Conservation (phyloP, 2,113 vertebrate species). For the Budorcas taxicolor region DNA sequence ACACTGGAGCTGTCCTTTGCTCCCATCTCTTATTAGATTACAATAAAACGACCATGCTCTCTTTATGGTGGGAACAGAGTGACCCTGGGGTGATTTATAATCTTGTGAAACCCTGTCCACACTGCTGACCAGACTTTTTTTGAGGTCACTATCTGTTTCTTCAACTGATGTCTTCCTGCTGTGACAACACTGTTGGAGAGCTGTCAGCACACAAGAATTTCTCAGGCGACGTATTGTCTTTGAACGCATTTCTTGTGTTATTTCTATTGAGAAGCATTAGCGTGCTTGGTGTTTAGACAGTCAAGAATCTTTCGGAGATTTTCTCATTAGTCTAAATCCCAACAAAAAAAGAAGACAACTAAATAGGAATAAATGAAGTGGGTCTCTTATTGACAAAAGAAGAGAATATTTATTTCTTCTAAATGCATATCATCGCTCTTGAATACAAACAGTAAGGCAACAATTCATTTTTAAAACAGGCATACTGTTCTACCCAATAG, state of each 20-base stretch:
- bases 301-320: conserved; percentile 74
- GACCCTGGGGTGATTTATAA: conserved; percentile 95
- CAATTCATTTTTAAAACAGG: conserved; percentile 31
- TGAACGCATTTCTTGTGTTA: conserved; percentile 78
- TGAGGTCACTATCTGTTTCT: conserved; percentile 91
- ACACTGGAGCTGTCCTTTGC: conserved; percentile 89
- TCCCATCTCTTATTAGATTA: conserved; percentile 93
- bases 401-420: conserved; percentile 67
- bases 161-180: conserved; percentile 96
- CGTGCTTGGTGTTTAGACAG: conserved; percentile 78
- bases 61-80: conserved; percentile 91
- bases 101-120: conserved; percentile 91
- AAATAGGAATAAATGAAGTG: conserved; percentile 75
- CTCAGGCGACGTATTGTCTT: conserved; percentile 83
- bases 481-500: conserved; percentile 32
- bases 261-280: conserved; percentile 79
- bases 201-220: conserved; percentile 92
- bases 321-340: conserved; percentile 81
- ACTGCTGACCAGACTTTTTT: conserved; percentile 86
- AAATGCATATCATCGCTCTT: conserved; percentile 51
- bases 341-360: conserved; percentile 70
- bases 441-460: conserved; percentile 39
- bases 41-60: conserved; percentile 84
- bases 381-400: conserved; percentile 62
- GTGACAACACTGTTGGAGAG: conserved; percentile 93